Base-by-base conservation (phyloP, 2,113 vertebrate genomes). In the Rattus rattus region DNA sequence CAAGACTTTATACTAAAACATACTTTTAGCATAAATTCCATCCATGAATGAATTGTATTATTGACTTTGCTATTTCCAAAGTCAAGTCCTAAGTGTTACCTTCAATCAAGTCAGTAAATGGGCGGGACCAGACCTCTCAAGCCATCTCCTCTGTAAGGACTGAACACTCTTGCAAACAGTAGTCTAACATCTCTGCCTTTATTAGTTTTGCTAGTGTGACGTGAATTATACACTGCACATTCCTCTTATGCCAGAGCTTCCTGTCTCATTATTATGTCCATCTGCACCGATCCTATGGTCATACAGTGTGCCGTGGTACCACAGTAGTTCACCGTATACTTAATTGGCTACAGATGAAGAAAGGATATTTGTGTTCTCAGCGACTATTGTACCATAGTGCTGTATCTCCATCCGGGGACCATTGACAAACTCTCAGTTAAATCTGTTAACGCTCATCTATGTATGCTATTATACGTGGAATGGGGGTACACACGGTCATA, bases 101-200 rank as follows among this genome's bases (percentile, higher is more conserved):
- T 33, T 28, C 90, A 65, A 43, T 49, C 22, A 52, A 7, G 4
- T 84, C 26, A 59, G 49, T 12, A 22, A 3, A 26, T 43, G 24
- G n/a, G 1, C 22, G 17, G 12, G 75, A 19, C 26, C 43, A 89
- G 20, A 11, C 43, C 7, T 33, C 52, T 30, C 7, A 39, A 63
- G 39, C 59, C 24, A 54, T 26, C 10, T 54, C 14, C 30, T 67
- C 6, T 47, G 5, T 30, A 47, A 19, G 30, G 28, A 77, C 14
- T 1, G 19, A 85, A 43, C n/a, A 22, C 11, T 63, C 54, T 61
- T 54, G 43, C 26, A 22, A 56, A 49, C 20, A 30, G 22, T 22
- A 43, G 13, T 1, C n/a, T 56, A 49, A n/a, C 2, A 8, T 49
- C 16, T 49, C 19, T 11, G 2, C 1, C 4, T 5, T 49, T n/a